phyloP scores from a whole-genome alignment of 2,888 invertebrate species.

The Drosophila fulvimacula region DNA sequence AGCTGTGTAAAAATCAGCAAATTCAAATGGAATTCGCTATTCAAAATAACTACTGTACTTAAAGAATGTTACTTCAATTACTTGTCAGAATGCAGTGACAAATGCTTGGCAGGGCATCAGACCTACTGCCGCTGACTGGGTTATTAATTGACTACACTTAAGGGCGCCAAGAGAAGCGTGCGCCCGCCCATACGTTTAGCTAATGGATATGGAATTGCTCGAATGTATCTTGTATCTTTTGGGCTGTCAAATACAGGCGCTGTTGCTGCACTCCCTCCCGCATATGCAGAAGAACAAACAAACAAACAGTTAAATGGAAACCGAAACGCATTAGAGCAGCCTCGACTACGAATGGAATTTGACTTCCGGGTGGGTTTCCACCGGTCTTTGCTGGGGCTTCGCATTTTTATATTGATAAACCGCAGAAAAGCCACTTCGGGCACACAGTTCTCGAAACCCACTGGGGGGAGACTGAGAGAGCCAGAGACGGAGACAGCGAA shows the following conservation, averaged over 20 bases:
- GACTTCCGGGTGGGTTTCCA: slow-evolving; percentile 71
- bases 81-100: slow-evolving; percentile 27
- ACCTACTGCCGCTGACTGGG: slow-evolving; percentile 33
- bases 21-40: background rate
- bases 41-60: background rate
- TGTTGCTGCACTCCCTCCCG: slow-evolving; percentile 40
- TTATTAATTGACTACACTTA: slow-evolving; percentile 71
- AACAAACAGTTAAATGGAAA: slow-evolving; percentile 22
- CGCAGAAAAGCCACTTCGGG: slow-evolving; percentile 57
- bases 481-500: background rate
- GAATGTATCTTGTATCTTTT: slow-evolving; percentile 57
- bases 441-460: slow-evolving; percentile 40
- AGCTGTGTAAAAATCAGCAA: background rate
- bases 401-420: slow-evolving; percentile 60
- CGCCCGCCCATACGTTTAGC: slow-evolving; percentile 33
- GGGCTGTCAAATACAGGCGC: slow-evolving; percentile 27
- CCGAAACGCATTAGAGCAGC: slow-evolving; percentile 52
- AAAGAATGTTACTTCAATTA: background rate
- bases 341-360: slow-evolving; percentile 33
- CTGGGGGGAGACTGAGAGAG: slow-evolving; percentile 9
- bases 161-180: slow-evolving; percentile 1
- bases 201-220: slow-evolving; percentile 67
- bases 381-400: slow-evolving; percentile 66
- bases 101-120: slow-evolving; percentile 41
- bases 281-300: slow-evolving; percentile 18